Conservation (phyloP, 1,140 invertebrate genomes). For the Brachystomella parvula region DNA sequence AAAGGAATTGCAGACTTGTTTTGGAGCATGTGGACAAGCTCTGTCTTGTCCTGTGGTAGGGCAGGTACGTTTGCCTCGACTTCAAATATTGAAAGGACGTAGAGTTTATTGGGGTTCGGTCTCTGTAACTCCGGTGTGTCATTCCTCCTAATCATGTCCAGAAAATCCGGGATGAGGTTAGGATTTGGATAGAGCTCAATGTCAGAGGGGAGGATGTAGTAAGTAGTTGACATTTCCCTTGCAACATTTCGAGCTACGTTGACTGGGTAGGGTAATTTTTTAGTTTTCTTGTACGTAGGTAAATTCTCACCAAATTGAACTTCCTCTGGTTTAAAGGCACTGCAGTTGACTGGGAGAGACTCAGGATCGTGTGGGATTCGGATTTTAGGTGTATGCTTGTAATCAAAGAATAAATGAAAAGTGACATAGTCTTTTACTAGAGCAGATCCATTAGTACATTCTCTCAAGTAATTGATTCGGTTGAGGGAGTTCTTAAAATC, state of each 20-base stretch:
- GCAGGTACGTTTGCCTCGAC: constrained; percentile 57
- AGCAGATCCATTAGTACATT: constrained; percentile 49
- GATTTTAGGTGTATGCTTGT: constrained; percentile 67
- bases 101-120: constrained; percentile 61
- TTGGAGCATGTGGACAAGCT: constrained; percentile 60
- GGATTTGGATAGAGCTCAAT: constrained; percentile 81
- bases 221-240: constrained; percentile 66
- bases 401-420: constrained; percentile 78
- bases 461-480: constrained; percentile 58
- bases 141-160: constrained; percentile 68
- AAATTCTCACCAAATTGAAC: constrained; percentile 27
- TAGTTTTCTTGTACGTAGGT: constrained; percentile 65
- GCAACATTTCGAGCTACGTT: constrained; percentile 81
- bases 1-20: constrained; percentile 75
- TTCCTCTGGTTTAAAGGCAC: constrained; percentile 1
- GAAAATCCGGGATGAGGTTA: constrained; percentile 51
- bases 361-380: constrained; percentile 28
- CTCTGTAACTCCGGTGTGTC: constrained; percentile 54
- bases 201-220: constrained; percentile 76
- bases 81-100: constrained; percentile 74
- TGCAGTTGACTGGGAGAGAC: constrained; percentile 30
- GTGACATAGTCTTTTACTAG: constrained; percentile 66
- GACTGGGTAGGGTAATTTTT: constrained; percentile 74
- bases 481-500: constrained; percentile 58
- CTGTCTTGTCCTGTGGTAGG: constrained; percentile 65